A percentile compares a stretch with the other conserved stretches of the same genome.
Conservation (phyloP, 1,140 invertebrate genomes). For the Drosophila athabasca region DNA sequence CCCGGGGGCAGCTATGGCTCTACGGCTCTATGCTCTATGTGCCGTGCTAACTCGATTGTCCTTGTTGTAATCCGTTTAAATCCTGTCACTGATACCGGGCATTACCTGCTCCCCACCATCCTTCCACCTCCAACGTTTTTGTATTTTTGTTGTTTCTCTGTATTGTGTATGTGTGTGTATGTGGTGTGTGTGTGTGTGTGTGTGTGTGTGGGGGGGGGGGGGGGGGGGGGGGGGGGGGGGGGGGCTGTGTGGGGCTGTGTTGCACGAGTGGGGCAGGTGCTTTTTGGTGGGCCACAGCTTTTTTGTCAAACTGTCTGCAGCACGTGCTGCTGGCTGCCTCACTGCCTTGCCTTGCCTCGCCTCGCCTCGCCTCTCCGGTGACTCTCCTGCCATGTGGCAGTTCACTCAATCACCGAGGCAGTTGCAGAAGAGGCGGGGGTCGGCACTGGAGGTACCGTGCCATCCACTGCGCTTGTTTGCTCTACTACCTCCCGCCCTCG, state of each 20-base stretch:
- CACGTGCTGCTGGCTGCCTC: slow-evolving; percentile 61
- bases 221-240: no score
- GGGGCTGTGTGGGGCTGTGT: neutral
- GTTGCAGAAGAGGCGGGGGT: slow-evolving; percentile 28
- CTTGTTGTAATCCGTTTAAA: slow-evolving; percentile 81
- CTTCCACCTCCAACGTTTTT: neutral
- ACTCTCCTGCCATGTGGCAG: slow-evolving; percentile 72
- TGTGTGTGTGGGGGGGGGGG: no score
- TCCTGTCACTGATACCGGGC: slow-evolving; percentile 78
- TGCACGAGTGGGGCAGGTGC: slow-evolving; percentile 8
- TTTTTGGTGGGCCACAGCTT: slow-evolving; percentile 63
- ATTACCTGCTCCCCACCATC: slow-evolving; percentile 55
- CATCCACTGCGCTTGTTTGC: slow-evolving; percentile 69
- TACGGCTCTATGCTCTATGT: slow-evolving; percentile 35
- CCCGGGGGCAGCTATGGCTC: neutral
- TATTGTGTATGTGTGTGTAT: slow-evolving; percentile 6
- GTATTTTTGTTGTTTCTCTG: slow-evolving; percentile 5
- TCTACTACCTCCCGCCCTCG: slow-evolving; percentile 6
- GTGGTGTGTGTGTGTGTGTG: slow-evolving; percentile 4
- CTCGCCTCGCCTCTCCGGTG: neutral
- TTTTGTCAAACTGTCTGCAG: slow-evolving; percentile 81
- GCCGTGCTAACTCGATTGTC: slow-evolving; percentile 78
- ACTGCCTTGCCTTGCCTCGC: neutral
- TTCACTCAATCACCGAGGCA: slow-evolving; percentile 81
- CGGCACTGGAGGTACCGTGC: slow-evolving; percentile 1